Conservation (phyloP, 2,888 invertebrate genomes). For the Lasioglossum figueresi region DNA sequence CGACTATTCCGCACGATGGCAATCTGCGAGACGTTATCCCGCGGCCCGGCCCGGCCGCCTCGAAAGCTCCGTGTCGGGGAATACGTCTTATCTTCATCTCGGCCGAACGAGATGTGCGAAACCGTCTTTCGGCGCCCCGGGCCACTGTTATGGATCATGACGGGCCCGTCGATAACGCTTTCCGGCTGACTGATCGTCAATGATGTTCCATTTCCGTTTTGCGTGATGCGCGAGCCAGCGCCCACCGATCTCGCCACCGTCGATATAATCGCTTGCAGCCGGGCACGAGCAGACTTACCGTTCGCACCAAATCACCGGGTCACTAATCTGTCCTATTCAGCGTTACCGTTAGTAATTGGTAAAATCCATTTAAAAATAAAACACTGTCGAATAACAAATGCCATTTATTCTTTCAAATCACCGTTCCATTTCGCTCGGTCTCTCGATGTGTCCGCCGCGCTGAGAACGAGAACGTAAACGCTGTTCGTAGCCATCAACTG, state of each 20-base stretch:
- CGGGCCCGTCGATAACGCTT: conserved; percentile 67
- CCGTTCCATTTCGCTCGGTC: too few relatives aligned
- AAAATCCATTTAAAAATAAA: too few relatives aligned
- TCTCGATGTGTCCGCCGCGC: too few relatives aligned
- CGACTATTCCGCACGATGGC: conserved; percentile 56
- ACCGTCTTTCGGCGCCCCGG: conserved; percentile 47
- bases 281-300: conserved; percentile 32
- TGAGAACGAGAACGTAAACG: too few relatives aligned
- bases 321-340: not conserved
- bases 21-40: conserved; percentile 58
- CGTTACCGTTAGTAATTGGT: too few relatives aligned
- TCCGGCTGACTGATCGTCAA: conserved; percentile 70
- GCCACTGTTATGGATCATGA: conserved; percentile 58
- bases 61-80: conserved; percentile 18
- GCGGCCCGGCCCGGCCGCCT: conserved; percentile 17
- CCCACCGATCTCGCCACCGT: conserved; percentile 42
- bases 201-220: conserved; percentile 76
- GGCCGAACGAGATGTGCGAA: conserved; percentile 17
- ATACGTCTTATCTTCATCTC: conserved; percentile 69
- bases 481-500: too few relatives aligned
- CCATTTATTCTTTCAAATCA: too few relatives aligned
- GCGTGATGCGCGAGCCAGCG: conserved; percentile 69
- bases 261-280: conserved; percentile 56
- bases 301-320: not conserved
- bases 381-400: too few relatives aligned